phyloP scores from a whole-genome alignment of 2,113 vertebrate species.

The Lampris megalopsis region DNA sequence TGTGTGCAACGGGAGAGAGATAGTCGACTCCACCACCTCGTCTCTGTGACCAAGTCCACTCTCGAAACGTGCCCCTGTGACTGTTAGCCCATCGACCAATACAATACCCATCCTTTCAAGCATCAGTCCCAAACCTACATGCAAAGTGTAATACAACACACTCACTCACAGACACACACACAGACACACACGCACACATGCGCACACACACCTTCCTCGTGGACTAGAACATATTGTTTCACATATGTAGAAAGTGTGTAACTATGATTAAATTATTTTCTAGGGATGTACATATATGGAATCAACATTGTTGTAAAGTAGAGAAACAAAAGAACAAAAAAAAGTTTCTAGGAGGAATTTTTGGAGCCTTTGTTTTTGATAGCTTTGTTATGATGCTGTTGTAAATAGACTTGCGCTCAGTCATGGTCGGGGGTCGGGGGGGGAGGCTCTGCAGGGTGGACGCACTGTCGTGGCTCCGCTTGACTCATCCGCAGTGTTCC shows the following conservation, averaged over 20 bases:
- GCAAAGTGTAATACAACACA: neutral
- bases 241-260: slow-evolving; percentile 93
- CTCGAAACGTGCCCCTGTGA: slow-evolving; percentile 80
- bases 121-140: slow-evolving; percentile 7
- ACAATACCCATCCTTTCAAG: slow-evolving; percentile 73
- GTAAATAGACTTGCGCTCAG: slow-evolving; percentile 90
- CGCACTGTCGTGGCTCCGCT: slow-evolving; percentile 76
- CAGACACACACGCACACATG: slow-evolving; percentile 21
- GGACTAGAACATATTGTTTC: slow-evolving; percentile 81
- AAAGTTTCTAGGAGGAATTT: slow-evolving; percentile 91
- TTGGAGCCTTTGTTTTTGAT: slow-evolving; percentile 91
- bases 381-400: slow-evolving; percentile 83
- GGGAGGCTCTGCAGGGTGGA: slow-evolving; percentile 58
- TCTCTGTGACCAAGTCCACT: slow-evolving; percentile 89
- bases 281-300: slow-evolving; percentile 95
- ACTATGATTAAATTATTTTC: slow-evolving; percentile 95
- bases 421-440: slow-evolving; percentile 56
- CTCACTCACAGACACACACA: slow-evolving; percentile 12
- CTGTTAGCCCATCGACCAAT: slow-evolving; percentile 89
- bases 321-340: slow-evolving; percentile 83
- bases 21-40: slow-evolving; percentile 98
- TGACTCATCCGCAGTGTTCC: slow-evolving; percentile 89
- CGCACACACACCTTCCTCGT: slow-evolving; percentile 57
- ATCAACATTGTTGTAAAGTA: slow-evolving; percentile 87
- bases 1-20: slow-evolving; percentile 96